Evolutionary conservation across 2,888 invertebrate genomes (phyloP), one percentile per base, ranked within the genome.

Genomic region (Agrochola lota): DNA sequence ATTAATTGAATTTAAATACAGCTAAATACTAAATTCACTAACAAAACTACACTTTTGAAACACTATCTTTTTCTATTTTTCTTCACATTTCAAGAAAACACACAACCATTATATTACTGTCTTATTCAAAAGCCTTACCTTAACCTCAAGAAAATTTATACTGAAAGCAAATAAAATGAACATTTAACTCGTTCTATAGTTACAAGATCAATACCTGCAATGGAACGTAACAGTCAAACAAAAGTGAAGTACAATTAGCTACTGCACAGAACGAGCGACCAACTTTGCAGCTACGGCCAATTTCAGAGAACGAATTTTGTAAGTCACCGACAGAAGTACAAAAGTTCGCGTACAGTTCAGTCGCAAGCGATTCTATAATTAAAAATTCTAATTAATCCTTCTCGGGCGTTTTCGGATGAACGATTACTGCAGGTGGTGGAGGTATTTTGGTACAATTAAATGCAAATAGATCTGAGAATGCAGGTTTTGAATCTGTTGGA

Each of bases 381-480:
- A 85, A 86, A 86, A 82, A 82, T 87, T 76, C 80, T 80, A 87
- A 85, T 82, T 67, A 82, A 78, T 85, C 83, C 60, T 60, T 73
- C 74, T 72, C 71, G 26, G n/a, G 43, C 75, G 71, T 60, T 85
- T 81, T 74, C 35, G 66, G 71, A 80, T 62, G 81, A 73, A 81
- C 74, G 85, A 72, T 70, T 71, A 75, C 70, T 84, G 78, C 75
- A 84, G 78, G 78, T 85, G 78, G 26, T 15, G 43, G 15, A 81
- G 71, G 64, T 73, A 78, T 82, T 75, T 70, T 12, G 40, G 66
- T 74, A 78, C 72, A 70, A 70, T 78, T 70, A 76, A 80, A 84
- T 75, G 81, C 82, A 81, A 84, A 85, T 85, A 60, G 62, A 60
- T 71, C 26, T 57, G 57, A 26, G 60, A 55, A 72, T 55, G 57